These are phyloP conservation scores for Ylistrum balloti DNA, from an alignment of 1,140 invertebrate genomes.

Conservation along the genomic window DNA sequence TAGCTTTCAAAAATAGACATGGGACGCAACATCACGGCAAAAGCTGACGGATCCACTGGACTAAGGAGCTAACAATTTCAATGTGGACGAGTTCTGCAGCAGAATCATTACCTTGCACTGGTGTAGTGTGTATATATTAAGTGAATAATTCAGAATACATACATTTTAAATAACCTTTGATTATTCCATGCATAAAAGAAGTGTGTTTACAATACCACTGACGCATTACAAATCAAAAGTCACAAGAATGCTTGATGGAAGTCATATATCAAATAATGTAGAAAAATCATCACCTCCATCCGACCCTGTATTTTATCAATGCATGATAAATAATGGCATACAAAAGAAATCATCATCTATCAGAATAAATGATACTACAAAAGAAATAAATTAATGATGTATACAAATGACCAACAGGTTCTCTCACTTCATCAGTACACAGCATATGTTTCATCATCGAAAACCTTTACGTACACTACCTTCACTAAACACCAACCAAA, in stretches of 20 bases:
- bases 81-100: no score
- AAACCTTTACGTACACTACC: background rate
- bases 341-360: background rate
- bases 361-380: background rate
- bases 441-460: background rate
- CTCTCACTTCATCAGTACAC: background rate
- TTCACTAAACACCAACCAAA: background rate
- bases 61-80: no score
- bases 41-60: no score
- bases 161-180: no score
- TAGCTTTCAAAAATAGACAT: no score
- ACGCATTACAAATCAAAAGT: constrained; percentile 14
- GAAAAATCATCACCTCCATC: background rate
- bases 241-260: background rate
- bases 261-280: background rate
- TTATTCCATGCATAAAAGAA: background rate
- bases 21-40: no score
- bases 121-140: no score
- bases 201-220: background rate
- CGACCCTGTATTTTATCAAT: background rate
- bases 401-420: background rate
- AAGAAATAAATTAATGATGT: background rate
- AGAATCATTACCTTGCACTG: no score
- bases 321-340: background rate
- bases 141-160: no score